These are phyloP conservation scores for Manis crassicaudata DNA, from an alignment of 2,797 vertebrate species.

Conservation along the genomic window DNA sequence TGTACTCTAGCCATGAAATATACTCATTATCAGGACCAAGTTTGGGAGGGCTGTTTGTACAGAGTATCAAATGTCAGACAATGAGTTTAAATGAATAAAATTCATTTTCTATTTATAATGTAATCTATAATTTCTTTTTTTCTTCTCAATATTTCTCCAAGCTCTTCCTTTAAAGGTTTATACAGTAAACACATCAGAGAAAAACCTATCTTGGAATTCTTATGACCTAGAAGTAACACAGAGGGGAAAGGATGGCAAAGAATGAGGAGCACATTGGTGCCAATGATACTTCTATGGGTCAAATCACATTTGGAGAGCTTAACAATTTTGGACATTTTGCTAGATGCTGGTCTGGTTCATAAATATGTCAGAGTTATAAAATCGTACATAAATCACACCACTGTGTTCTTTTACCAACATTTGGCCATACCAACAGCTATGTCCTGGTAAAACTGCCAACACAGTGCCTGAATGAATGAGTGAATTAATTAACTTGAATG, in stretches of 20 bases:
- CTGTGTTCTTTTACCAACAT: background rate
- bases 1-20: background rate
- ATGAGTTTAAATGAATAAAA: constrained; percentile 44
- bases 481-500: background rate
- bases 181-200: background rate
- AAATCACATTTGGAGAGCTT: background rate
- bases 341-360: background rate
- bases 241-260: background rate
- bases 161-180: background rate
- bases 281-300: background rate
- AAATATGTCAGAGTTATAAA: background rate
- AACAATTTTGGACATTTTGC: background rate
- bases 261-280: background rate
- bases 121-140: background rate
- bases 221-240: background rate
- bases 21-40: constrained; percentile 1
- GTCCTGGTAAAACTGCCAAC: background rate
- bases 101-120: constrained; percentile 7
- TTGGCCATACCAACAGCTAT: background rate
- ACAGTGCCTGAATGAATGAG: background rate
- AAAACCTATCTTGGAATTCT: background rate
- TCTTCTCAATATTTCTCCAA: background rate
- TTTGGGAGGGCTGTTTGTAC: background rate
- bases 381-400: background rate
- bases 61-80: constrained; percentile 10